Evolutionary conservation across 2,888 invertebrate species (phyloP), one percentile per base, ranked within the genome.

Genomic region (Unio delphinus): DNA sequence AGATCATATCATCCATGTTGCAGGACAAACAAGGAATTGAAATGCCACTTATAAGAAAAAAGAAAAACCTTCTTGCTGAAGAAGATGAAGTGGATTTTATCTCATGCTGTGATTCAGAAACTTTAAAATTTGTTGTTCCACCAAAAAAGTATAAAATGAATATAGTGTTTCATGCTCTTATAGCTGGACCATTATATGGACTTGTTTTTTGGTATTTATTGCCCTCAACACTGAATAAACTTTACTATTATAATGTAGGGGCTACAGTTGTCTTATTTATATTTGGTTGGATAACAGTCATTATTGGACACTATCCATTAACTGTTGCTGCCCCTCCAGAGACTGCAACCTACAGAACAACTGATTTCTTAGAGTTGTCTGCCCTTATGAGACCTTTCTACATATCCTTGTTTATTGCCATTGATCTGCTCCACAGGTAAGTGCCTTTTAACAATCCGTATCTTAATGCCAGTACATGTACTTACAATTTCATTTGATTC

Each of bases 51-150:
- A 57, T 77, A 23, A 74, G 70, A 65, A 83, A 84, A 72, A 85
- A 84, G 73, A 83, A 83, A 67, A 85, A 82, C 65, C 70, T 86
- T 34, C 66, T 87, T 18, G 75, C 83, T 1, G 87, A 88, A 63
- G 88, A 87, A 63, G 88, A 88, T 75, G 87, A 88, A 70, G 75
- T 88, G 3, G 86, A 86, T 34, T 89, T 89, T 75, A 76, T 82
- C 45, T 84, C 87, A 0, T 87, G 87, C 69, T 88, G 87, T 73
- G 85, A 86, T n/a, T 81, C 82, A 7, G 86, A 87, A 69, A 88
- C 88, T 7, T 71, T 87, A 26, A 80, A 83, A 67, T 89, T 88
- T 83, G 78, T 87, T 7, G 75, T 86, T 6, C 87, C 88, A 15
- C 82, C 80, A 8, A 88, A 88, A 73, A 83, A 82, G 68, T 87